Conservation (phyloP, 2,797 vertebrate species). For the Falco concolor region DNA sequence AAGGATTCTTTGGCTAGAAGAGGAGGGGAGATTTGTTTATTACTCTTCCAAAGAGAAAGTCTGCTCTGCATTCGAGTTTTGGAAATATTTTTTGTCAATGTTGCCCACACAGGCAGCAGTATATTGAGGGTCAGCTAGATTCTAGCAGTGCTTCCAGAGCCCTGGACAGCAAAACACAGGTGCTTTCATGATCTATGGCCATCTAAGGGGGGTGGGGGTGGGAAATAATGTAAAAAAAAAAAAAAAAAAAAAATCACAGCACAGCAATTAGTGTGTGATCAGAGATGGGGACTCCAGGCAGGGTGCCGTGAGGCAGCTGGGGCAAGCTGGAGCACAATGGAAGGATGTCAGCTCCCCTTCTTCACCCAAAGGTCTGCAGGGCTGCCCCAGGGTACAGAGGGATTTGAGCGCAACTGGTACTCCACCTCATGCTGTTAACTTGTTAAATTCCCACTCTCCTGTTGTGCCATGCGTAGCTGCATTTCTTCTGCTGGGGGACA, state of each 20-base stretch:
- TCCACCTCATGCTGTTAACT: neutral
- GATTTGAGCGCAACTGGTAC: neutral
- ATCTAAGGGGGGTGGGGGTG: neutral
- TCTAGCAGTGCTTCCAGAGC: neutral
- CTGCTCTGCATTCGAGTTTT: neutral
- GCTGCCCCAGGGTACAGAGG: neutral
- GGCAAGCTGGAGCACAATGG: neutral
- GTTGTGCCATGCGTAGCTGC: neutral
- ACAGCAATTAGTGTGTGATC: neutral
- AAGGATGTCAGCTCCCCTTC: neutral
- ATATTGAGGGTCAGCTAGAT: neutral
- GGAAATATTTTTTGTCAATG: neutral
- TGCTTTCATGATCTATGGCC: neutral
- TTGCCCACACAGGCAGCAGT: neutral
- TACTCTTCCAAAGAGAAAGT: neutral
- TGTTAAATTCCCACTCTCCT: neutral
- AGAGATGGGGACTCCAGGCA: neutral
- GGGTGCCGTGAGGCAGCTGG: neutral
- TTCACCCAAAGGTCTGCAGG: neutral
- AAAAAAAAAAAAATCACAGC: neutral
- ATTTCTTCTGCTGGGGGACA: neutral
- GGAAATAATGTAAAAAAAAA: no score
- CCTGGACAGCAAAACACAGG: neutral
- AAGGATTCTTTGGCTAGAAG: neutral
- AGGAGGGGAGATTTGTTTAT: neutral